A percentile compares a stretch with the other conserved stretches of the same genome.
phyloP scores from a whole-genome alignment of 2,113 vertebrate species.

The Neodontobutis hainanensis region DNA sequence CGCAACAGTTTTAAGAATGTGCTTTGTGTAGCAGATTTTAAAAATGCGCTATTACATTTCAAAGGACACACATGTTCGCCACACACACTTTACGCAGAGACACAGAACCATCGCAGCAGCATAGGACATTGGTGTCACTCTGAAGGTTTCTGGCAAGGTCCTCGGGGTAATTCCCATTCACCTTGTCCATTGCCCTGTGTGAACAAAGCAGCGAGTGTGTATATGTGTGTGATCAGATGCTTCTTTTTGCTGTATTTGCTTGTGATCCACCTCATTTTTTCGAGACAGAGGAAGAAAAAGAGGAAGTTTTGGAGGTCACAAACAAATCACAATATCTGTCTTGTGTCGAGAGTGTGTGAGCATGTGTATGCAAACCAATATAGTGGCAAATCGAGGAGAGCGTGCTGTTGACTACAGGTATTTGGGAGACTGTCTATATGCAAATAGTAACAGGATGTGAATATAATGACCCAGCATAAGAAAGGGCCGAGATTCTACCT shows the following conservation, averaged over 20 bases:
- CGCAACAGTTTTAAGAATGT: slow-evolving; percentile 70
- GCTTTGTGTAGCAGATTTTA: slow-evolving; percentile 80
- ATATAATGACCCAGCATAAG: slow-evolving; percentile 59
- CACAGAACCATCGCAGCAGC: slow-evolving; percentile 41
- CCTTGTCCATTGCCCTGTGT: slow-evolving; percentile 61
- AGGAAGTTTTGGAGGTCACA: slow-evolving; percentile 77
- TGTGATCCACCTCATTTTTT: slow-evolving; percentile 57
- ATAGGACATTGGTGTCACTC: slow-evolving; percentile 70
- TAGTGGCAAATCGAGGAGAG: slow-evolving; percentile 60
- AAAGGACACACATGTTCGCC: slow-evolving; percentile 60
- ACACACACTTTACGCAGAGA: slow-evolving; percentile 27
- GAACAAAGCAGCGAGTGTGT: slow-evolving; percentile 36
- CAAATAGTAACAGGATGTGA: slow-evolving; percentile 72
- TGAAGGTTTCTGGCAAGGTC: slow-evolving; percentile 78
- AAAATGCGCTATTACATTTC: slow-evolving; percentile 72
- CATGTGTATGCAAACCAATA: slow-evolving; percentile 37
- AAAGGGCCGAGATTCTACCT: slow-evolving; percentile 18
- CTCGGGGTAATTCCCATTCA: slow-evolving; percentile 78
- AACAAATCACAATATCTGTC: slow-evolving; percentile 51
- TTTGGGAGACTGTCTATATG: slow-evolving; percentile 76
- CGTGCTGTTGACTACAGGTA: slow-evolving; percentile 58
- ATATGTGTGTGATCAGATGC: slow-evolving; percentile 42
- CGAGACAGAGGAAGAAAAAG: slow-evolving; percentile 58
- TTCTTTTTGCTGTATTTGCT: slow-evolving; percentile 43
- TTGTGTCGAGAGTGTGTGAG: slow-evolving; percentile 8